Percentiles rank a stretch among this genome's conserved stretches.
Conservation (phyloP, 2,888 invertebrate genomes). For the Geotrupes spiniger region DNA sequence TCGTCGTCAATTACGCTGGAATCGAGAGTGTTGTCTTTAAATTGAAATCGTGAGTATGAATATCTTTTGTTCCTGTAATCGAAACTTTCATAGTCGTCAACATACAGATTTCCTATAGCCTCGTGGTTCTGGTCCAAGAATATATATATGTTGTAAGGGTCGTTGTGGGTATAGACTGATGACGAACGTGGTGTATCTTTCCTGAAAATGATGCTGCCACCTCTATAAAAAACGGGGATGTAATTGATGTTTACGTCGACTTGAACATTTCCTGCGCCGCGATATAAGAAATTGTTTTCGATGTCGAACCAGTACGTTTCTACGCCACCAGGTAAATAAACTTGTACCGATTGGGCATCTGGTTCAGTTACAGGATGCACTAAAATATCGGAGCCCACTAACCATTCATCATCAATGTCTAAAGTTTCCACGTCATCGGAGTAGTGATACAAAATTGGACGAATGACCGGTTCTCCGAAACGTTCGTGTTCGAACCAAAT, state of each 20-base stretch:
- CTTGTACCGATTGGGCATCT: constrained; percentile 66
- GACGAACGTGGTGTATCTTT: constrained; percentile 30
- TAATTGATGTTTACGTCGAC: constrained; percentile 15
- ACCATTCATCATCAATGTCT: constrained; percentile 74
- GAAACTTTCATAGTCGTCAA: constrained; percentile 69
- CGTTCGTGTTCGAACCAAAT: constrained; percentile 83
- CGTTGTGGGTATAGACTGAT: constrained; percentile 30
- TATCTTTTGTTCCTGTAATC: constrained; percentile 1
- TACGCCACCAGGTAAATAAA: constrained; percentile 81
- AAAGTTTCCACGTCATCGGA: constrained; percentile 74
- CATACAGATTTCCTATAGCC: constrained; percentile 76
- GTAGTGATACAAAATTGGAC: constrained; percentile 87
- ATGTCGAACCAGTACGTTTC: constrained; percentile 87
- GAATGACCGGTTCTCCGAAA: constrained; percentile 80
- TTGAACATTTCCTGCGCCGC: constrained; percentile 2
- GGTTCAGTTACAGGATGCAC: constrained; percentile 80
- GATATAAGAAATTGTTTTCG: constrained; percentile 6
- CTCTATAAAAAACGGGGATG: constrained; percentile 37
- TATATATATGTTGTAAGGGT: constrained; percentile 32
- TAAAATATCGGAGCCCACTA: constrained; percentile 79
- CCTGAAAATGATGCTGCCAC: constrained; percentile 36
- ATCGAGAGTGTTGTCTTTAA: background rate
- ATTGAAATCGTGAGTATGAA: constrained; percentile 4
- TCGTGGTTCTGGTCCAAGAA: constrained; percentile 49
- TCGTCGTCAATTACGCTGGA: constrained; percentile 1